Percentiles rank a stretch among this genome's conserved stretches.
phyloP scores from a whole-genome alignment of 2,888 invertebrate genomes.

The Ennomos erosarius region DNA sequence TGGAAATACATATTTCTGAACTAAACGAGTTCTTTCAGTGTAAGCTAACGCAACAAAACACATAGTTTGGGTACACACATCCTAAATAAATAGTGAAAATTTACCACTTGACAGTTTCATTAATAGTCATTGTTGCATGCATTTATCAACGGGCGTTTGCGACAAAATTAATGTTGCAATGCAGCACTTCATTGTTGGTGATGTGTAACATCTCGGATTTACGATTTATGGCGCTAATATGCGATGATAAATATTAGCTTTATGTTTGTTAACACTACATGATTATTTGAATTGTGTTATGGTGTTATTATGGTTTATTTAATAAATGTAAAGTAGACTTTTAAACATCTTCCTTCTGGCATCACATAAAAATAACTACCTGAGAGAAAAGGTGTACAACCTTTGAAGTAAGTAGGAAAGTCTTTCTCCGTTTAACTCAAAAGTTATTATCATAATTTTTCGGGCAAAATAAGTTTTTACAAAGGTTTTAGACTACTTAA shows the following conservation, averaged over 20 bases:
- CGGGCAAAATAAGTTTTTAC: no score
- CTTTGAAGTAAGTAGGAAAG: no score
- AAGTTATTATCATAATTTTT: no score
- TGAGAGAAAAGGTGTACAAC: no score
- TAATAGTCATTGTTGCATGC: constrained; percentile 36
- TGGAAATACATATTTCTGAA: no score
- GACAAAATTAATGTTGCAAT: constrained; percentile 32
- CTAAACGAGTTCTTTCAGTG: background rate
- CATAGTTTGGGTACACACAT: constrained; percentile 17
- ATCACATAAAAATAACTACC: no score
- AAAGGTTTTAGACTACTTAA: no score
- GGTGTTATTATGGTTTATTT: no score
- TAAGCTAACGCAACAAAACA: background rate
- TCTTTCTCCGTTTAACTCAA: no score
- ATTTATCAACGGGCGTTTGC: constrained; percentile 37
- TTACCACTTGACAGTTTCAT: constrained; percentile 33
- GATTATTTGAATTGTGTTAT: no score
- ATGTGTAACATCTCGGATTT: constrained; percentile 6
- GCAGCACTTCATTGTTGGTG: constrained; percentile 25
- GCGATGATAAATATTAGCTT: constrained; percentile 6
- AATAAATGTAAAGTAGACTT: no score
- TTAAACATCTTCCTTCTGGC: no score
- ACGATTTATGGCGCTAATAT: constrained; percentile 9
- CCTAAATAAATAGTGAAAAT: constrained; percentile 34
- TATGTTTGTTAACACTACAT: background rate